phyloP scores from a whole-genome alignment of 1,140 invertebrate genomes.

The Watersipora subatra region DNA sequence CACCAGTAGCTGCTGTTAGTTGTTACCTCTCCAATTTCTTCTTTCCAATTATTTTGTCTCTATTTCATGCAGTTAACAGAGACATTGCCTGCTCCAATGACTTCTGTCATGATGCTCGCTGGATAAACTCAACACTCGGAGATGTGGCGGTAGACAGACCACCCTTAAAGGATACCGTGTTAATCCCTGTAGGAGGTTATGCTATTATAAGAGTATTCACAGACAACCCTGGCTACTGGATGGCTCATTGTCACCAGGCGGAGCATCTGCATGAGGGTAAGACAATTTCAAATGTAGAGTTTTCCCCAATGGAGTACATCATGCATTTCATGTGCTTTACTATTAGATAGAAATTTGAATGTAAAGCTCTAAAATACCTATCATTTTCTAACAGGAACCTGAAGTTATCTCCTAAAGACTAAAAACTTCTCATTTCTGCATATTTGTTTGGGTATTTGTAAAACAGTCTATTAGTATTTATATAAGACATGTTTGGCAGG shows the following conservation, averaged over 20 bases:
- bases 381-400: neutral
- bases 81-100: neutral
- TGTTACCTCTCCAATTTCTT: neutral
- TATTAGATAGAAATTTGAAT: too few relatives aligned
- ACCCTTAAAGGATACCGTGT: constrained; percentile 71
- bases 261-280: neutral
- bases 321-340: too few relatives aligned
- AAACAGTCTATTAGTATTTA: neutral
- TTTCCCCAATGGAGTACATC: too few relatives aligned
- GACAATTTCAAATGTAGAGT: too few relatives aligned
- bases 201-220: constrained; percentile 74
- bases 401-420: neutral
- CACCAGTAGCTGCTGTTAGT: neutral
- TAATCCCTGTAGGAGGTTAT: constrained; percentile 72
- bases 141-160: constrained; percentile 45
- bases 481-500: too few relatives aligned
- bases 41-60: neutral
- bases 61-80: neutral
- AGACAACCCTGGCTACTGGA: constrained; percentile 48
- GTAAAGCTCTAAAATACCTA: neutral
- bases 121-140: neutral
- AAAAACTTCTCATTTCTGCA: neutral
- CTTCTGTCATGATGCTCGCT: neutral
- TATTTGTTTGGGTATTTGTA: neutral
- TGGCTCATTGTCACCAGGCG: neutral